These are phyloP conservation scores for Rallus limicola DNA, from an alignment of 2,113 vertebrate species.

Conservation along the genomic window DNA sequence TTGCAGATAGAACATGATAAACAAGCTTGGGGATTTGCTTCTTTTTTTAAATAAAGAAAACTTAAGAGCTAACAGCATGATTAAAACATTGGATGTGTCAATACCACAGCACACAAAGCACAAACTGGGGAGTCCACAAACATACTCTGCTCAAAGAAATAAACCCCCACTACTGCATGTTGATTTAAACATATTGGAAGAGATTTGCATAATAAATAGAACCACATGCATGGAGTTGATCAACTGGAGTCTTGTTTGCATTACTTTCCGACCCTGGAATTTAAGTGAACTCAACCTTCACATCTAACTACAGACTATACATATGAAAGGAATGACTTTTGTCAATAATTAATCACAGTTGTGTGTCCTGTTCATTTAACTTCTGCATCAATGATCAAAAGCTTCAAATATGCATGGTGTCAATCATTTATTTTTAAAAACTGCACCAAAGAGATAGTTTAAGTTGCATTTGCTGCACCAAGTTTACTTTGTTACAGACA, in stretches of 20 bases:
- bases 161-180: not conserved
- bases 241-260: not conserved
- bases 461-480: not conserved
- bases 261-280: constrained; percentile 8
- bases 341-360: constrained; percentile 57
- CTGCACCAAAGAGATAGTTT: rapidly evolving
- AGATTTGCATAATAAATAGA: constrained; percentile 23
- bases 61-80: not conserved
- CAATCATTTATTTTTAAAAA: not conserved
- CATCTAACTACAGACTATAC: not conserved
- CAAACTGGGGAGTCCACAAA: not conserved
- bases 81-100: rapidly evolving
- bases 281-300: constrained; percentile 26
- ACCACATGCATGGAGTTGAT: not conserved
- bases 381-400: constrained; percentile 39
- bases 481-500: not conserved
- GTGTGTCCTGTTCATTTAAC: not conserved
- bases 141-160: not conserved
- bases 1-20: not conserved
- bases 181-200: not conserved
- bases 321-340: not conserved
- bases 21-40: not conserved
- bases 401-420: not conserved
- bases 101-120: not conserved
- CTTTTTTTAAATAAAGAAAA: not conserved